Conservation (phyloP, 2,113 vertebrate genomes). For the Arvicanthis niloticus region DNA sequence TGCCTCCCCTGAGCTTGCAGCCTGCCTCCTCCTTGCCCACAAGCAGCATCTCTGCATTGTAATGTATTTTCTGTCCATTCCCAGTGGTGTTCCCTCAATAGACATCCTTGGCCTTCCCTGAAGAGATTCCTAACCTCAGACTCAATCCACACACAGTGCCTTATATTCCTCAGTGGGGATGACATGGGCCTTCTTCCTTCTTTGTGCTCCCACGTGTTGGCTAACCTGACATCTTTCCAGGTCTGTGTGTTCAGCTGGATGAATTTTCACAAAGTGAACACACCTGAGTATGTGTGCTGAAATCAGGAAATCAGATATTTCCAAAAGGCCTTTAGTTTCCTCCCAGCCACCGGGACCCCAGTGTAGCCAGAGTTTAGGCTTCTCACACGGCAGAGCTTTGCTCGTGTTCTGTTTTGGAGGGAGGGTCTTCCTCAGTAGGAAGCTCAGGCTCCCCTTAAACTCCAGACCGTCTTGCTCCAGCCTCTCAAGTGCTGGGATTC, state of each 20-base stretch:
- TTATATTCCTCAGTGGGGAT: background rate
- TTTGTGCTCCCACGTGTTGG: background rate
- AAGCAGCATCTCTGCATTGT: background rate
- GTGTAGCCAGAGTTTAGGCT: background rate
- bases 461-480: background rate
- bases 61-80: background rate
- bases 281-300: background rate
- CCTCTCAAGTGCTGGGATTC: background rate
- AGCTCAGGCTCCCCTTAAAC: background rate
- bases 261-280: background rate
- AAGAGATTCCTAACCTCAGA: background rate
- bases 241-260: background rate
- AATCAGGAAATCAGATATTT: slow-evolving; percentile 38
- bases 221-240: background rate
- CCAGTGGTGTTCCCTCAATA: background rate
- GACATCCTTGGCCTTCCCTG: background rate
- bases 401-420: background rate
- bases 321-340: background rate
- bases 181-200: background rate
- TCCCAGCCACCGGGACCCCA: background rate
- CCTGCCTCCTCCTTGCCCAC: background rate
- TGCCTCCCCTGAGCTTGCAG: background rate
- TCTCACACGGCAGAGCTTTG: background rate
- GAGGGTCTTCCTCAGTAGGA: background rate
- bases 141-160: background rate